Evolutionary conservation across 2,113 vertebrate species (phyloP).

Genomic region (Megaleporinus macrocephalus): DNA sequence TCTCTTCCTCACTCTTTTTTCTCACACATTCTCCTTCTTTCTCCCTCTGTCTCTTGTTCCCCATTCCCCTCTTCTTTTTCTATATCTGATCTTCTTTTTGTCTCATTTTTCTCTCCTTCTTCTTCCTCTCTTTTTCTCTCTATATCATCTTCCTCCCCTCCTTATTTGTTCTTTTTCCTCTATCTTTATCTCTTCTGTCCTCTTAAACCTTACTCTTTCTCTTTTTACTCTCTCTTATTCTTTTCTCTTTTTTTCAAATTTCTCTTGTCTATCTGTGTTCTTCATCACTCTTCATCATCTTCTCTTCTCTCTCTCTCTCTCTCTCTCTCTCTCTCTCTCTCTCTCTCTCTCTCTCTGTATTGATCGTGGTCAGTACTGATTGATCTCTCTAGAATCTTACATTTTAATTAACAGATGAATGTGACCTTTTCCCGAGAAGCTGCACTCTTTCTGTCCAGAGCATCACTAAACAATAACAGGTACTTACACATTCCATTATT

Average conservation of each 20-base stretch:
- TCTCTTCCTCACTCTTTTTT: neutral
- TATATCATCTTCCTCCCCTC: no score
- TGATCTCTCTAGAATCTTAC: constrained; percentile 86
- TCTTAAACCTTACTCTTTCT: constrained; percentile 15
- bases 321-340: constrained; percentile 72
- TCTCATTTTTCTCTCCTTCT: neutral
- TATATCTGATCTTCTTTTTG: no score
- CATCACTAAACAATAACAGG: no score
- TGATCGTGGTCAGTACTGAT: constrained; percentile 80
- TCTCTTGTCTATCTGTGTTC: no score
- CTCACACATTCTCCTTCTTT: constrained; percentile 17
- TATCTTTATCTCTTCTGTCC: neutral
- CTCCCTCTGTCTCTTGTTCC: neutral
- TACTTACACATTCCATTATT: no score
- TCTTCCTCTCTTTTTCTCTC: neutral
- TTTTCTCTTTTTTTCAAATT: no score
- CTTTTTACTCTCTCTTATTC: neutral
- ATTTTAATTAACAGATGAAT: constrained; percentile 78
- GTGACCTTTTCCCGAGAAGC: neutral
- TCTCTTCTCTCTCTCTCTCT: constrained; percentile 56
- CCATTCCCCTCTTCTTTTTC: constrained; percentile 16
- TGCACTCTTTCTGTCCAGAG: constrained; percentile 8
- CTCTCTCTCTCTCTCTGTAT: constrained; percentile 69
- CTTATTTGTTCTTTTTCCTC: neutral
- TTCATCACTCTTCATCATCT: neutral